Evolutionary conservation across 2,113 vertebrate genomes (phyloP).

Genomic region (Symphodus melops): DNA sequence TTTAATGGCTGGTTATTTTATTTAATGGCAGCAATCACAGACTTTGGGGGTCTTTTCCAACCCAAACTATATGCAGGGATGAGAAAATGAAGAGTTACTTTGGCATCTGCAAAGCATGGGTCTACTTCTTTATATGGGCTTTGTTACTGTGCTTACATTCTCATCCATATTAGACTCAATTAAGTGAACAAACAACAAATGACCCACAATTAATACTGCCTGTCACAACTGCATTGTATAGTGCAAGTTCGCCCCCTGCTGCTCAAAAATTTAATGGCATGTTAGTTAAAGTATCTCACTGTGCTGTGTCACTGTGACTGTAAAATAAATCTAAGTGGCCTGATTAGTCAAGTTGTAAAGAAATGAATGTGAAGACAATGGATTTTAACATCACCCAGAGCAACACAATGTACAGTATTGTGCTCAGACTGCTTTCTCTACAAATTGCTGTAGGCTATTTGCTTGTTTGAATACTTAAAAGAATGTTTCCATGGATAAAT

Average conservation of each 20-base stretch:
- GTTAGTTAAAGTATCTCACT: neutral
- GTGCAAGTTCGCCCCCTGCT: conserved; percentile 53
- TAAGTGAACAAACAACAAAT: conserved; percentile 2
- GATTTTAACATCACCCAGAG: neutral
- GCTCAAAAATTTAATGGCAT: conserved; percentile 1
- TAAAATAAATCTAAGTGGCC: neutral
- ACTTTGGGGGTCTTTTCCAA: too few species aligned
- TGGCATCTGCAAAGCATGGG: too few species aligned
- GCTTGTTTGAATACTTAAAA: too few species aligned
- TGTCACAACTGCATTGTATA: neutral
- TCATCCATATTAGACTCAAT: neutral
- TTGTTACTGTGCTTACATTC: neutral
- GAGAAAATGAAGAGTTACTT: too few species aligned
- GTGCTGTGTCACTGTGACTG: neutral
- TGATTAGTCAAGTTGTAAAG: neutral
- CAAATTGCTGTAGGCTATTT: too few species aligned
- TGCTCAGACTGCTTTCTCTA: too few species aligned
- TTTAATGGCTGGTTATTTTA: too few species aligned
- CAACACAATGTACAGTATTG: neutral
- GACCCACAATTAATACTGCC: neutral
- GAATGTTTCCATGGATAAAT: too few species aligned
- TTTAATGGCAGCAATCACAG: too few species aligned
- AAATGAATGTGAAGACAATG: too few species aligned
- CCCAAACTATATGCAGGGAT: too few species aligned
- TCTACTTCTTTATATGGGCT: too few species aligned